A percentile compares a stretch with the other conserved stretches of the same genome.
phyloP scores from a whole-genome alignment of 2,888 invertebrate genomes.

The Mycogona germanica region DNA sequence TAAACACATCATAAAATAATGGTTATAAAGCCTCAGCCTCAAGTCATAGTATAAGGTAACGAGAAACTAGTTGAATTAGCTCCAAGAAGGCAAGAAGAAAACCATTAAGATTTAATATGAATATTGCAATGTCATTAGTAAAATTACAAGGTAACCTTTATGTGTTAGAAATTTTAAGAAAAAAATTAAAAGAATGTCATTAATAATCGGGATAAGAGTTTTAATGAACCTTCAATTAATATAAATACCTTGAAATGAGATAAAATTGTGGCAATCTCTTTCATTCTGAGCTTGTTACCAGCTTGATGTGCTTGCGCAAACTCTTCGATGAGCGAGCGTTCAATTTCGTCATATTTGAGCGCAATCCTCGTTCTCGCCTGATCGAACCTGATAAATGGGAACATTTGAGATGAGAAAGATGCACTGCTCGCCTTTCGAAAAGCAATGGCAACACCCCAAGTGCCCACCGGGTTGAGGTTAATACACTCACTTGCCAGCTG shows the following conservation, averaged over 20 bases:
- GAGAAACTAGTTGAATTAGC: background rate
- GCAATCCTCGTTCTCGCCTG: constrained; percentile 73
- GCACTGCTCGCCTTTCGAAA: background rate
- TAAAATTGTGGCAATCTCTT: constrained; percentile 77
- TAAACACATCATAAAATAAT: too few species aligned
- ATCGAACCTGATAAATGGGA: constrained; percentile 47
- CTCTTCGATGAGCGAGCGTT: constrained; percentile 80
- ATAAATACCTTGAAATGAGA: constrained; percentile 67
- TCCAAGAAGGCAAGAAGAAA: too few species aligned
- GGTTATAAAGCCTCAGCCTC: too few species aligned
- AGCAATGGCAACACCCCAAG: too few species aligned
- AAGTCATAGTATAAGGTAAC: background rate
- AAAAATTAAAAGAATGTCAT: too few species aligned
- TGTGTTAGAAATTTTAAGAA: constrained; percentile 3
- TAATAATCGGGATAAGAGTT: too few species aligned
- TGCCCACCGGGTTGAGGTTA: background rate
- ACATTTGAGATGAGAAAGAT: constrained; percentile 9
- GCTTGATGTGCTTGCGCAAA: constrained; percentile 80
- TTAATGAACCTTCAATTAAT: background rate
- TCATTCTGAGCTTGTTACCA: constrained; percentile 79
- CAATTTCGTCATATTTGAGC: constrained; percentile 79
- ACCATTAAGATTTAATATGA: too few species aligned
- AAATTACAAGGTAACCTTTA: too few species aligned
- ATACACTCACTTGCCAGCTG: constrained; percentile 53
- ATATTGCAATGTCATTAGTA: too few species aligned